Evolutionary conservation across 1,140 invertebrate species (phyloP).

Genomic region (Lanistes nyassanus): DNA sequence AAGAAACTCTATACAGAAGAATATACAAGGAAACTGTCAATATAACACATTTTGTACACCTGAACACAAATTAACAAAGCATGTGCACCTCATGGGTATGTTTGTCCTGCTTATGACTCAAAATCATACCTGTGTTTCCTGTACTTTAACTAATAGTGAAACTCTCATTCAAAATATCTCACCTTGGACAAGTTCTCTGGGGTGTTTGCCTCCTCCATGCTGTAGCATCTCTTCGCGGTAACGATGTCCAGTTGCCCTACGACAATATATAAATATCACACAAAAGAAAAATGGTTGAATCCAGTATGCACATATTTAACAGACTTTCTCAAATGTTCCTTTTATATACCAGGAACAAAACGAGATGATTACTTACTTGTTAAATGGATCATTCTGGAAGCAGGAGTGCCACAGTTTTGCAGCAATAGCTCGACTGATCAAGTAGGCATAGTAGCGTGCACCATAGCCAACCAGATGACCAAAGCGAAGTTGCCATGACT

Average conservation of each 20-base stretch:
- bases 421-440: constrained; percentile 92
- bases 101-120: not conserved
- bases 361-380: constrained; percentile 46
- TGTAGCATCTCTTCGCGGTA: constrained; percentile 82
- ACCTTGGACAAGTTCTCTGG: constrained; percentile 75
- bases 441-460: constrained; percentile 97
- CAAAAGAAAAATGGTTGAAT: not conserved
- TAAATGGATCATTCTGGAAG: constrained; percentile 87
- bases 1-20: too few species aligned
- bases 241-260: constrained; percentile 78
- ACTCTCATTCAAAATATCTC: not conserved
- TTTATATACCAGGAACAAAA: not conserved
- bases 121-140: not conserved
- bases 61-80: too few species aligned
- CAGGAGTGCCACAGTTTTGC: constrained; percentile 92
- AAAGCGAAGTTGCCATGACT: constrained; percentile 95
- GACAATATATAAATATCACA: constrained; percentile 25
- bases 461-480: constrained; percentile 97
- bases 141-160: not conserved
- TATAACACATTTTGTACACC: too few species aligned
- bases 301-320: not conserved
- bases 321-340: not conserved
- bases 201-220: constrained; percentile 89
- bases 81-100: not conserved
- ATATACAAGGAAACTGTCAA: too few species aligned